Evolutionary conservation across 2,888 invertebrate genomes (phyloP).

Genomic region (Asteroscopus sphinx): DNA sequence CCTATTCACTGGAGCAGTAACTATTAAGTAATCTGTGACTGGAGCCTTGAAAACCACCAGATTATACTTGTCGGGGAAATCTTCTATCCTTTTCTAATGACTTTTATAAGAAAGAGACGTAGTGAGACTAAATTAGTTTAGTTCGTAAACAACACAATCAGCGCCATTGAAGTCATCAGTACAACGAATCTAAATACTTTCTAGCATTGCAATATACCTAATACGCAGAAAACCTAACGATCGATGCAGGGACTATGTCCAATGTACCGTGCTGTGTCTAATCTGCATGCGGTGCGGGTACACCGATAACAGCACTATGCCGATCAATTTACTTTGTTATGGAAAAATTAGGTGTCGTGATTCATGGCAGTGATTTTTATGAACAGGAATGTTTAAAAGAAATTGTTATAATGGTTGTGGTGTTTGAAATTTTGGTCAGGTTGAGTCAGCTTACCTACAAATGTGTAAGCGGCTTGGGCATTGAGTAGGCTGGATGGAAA

Average conservation of each 20-base stretch:
- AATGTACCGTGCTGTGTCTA: constrained; percentile 57
- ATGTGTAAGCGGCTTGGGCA: too few relatives aligned
- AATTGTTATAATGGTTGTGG: background rate
- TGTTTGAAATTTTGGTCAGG: background rate
- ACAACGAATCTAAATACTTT: constrained; percentile 29
- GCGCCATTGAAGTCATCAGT: constrained; percentile 10
- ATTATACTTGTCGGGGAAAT: too few relatives aligned
- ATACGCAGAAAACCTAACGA: constrained; percentile 23
- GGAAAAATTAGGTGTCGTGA: constrained; percentile 14
- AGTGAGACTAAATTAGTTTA: too few relatives aligned
- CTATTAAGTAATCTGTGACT: too few relatives aligned
- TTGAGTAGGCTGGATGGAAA: too few relatives aligned
- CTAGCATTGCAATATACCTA: constrained; percentile 20
- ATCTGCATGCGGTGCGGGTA: constrained; percentile 51
- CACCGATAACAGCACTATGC: constrained; percentile 46
- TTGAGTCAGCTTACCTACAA: too few relatives aligned
- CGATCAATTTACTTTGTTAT: constrained; percentile 23
- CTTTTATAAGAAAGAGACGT: too few relatives aligned
- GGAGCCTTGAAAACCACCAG: too few relatives aligned
- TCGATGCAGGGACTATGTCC: constrained; percentile 38
- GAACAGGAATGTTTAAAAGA: constrained; percentile 3
- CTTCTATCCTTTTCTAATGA: too few relatives aligned
- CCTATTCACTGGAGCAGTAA: too few relatives aligned
- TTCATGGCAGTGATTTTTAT: constrained; percentile 16
- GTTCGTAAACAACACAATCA: too few relatives aligned